phyloP scores from a whole-genome alignment of 2,113 vertebrate genomes.

The Cynocephalus volans region DNA sequence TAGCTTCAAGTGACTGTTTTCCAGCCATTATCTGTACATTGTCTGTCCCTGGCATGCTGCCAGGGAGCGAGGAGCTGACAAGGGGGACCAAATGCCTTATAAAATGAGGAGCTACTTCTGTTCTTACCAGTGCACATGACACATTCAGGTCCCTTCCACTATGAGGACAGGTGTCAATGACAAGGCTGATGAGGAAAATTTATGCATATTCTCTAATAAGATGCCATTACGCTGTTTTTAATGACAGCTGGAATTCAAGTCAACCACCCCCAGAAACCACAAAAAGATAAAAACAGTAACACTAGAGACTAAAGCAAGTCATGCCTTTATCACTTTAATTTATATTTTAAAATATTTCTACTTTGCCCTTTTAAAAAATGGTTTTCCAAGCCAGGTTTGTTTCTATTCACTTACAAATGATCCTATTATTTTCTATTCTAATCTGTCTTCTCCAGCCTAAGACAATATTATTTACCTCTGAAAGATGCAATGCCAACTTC shows the following conservation, averaged over 20 bases:
- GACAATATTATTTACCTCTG: conserved; percentile 92
- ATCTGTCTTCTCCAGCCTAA: conserved; percentile 31
- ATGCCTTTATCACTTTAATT: conserved; percentile 68
- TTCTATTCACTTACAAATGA: conserved; percentile 67
- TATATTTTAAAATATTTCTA: conserved; percentile 36
- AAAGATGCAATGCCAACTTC: conserved; percentile 96
- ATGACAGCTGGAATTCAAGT: not conserved
- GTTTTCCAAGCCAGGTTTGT: conserved; percentile 30
- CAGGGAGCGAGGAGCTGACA: not conserved
- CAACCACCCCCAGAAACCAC: not conserved
- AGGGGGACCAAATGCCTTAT: not conserved
- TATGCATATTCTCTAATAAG: conserved; percentile 39
- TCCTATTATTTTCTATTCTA: conserved; percentile 42
- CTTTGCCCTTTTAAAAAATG: not conserved
- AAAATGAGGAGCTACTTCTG: not conserved
- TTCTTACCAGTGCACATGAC: not conserved
- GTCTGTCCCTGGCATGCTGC: not conserved
- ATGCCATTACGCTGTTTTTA: conserved; percentile 30
- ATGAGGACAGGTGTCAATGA: not conserved
- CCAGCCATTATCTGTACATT: not conserved
- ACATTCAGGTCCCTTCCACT: not conserved
- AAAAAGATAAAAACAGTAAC: conserved; percentile 52
- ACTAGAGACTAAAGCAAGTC: not conserved
- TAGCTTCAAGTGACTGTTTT: conserved; percentile 8
- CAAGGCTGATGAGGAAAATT: not conserved